Base-by-base conservation (phyloP, 2,888 invertebrate species). In the Megaustenia siamemsis region DNA sequence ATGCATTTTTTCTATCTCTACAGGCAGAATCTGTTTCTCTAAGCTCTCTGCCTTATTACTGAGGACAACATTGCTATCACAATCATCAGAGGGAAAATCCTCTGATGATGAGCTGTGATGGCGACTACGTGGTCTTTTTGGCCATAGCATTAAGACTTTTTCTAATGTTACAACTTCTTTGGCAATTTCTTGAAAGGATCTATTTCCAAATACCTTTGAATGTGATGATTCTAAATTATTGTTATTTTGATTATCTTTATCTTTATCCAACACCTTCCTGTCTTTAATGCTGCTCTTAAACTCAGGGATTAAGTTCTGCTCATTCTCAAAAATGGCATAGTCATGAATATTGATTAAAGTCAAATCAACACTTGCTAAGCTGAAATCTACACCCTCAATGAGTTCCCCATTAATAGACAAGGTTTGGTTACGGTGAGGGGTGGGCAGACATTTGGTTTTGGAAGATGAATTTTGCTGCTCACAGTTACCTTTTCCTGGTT, bases 331-430 rank as follows among this genome's bases (percentile, higher is more conserved):
- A 24, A 86, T 87, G 69, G 93, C 92, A 89, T 88, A 92, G 86
- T 93, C 93, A 87, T 93, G 93, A 87, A 93, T 93, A 87, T 93
- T 92, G 43, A 93, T 86, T 32, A 90, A 85, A 24, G 89, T 88
- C 60, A 90, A 69, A 73, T 89, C 85, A 40, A 40, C 38, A 38
- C 40, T 15, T 24, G 38, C 24, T 38, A 86, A 53, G 40, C 86
- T 87, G 18, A 63, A 66, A 5, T 90, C 89, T 68, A 92, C 82
- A 77, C 90, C 82, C 43, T 60, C 81, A 49, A 85, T 81, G 15
- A 68, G 86, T 86, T 93, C 92, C 45, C 93, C 93, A 85, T 93
- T 93, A 60, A 93, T 93, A 79, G 93, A 93, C 82, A 93, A 90
- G 76, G 90, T 85, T 69, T 78, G 90, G 68, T 81, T 85, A 75